phyloP scores from a whole-genome alignment of 2,888 invertebrate species.

The Pammene fasciana region DNA sequence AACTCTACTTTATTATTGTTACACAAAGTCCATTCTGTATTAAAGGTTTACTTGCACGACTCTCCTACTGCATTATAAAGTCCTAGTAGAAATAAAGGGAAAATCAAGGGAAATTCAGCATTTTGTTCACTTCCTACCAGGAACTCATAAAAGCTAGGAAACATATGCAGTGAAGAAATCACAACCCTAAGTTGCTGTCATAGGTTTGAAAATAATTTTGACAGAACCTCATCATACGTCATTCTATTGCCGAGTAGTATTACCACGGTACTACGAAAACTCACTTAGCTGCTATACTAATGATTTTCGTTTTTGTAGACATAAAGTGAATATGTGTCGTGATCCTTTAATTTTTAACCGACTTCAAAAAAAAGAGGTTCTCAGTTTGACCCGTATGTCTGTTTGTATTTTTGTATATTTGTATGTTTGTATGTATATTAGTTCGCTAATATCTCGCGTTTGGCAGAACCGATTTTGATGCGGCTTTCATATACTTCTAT shows the following conservation, averaged over 20 bases:
- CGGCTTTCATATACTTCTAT: no score
- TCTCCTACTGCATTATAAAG: slow-evolving; percentile 1
- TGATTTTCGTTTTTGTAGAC: neutral
- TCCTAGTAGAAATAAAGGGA: slow-evolving; percentile 4
- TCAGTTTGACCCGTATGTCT: no score
- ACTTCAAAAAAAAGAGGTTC: no score
- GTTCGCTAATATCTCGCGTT: no score
- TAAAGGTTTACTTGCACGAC: neutral
- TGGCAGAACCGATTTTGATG: no score
- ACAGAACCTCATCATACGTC: neutral
- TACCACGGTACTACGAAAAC: neutral
- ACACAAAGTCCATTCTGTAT: neutral
- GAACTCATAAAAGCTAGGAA: neutral
- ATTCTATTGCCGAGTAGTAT: neutral
- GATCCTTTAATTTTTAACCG: no score
- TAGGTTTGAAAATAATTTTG: neutral
- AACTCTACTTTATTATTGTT: neutral
- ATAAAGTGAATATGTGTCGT: neutral
- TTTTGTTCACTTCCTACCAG: neutral
- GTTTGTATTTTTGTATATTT: no score
- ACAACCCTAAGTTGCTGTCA: neutral
- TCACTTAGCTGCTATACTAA: neutral
- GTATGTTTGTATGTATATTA: no score
- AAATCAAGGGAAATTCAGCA: neutral
- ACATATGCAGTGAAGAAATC: neutral